A percentile compares a stretch with the other conserved stretches of the same genome.
phyloP scores from a whole-genome alignment of 30 jellyfish, hydroid and myxozoan genomes.

The Chironex yamaguchii region DNA sequence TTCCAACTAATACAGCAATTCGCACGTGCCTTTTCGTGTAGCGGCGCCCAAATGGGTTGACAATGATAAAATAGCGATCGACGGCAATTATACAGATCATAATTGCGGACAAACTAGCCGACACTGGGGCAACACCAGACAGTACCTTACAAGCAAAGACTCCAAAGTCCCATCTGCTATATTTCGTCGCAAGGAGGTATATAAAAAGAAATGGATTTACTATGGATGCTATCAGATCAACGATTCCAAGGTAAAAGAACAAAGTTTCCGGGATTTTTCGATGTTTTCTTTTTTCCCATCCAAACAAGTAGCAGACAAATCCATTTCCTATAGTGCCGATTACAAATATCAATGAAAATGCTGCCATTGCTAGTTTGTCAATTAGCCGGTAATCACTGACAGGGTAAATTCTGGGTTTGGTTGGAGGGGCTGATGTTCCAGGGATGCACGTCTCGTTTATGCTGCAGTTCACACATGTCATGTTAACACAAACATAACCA shows the following conservation, averaged over 20 bases:
- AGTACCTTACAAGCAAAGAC: slow-evolving; percentile 51
- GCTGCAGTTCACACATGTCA: no score
- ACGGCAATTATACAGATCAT: slow-evolving; percentile 39
- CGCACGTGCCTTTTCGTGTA: slow-evolving; percentile 11
- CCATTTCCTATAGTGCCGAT: slow-evolving; percentile 66
- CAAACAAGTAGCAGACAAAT: slow-evolving; percentile 66
- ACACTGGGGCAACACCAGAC: slow-evolving; percentile 39
- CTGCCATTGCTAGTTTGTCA: slow-evolving; percentile 6
- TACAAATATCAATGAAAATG: slow-evolving; percentile 37
- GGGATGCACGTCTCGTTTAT: no score
- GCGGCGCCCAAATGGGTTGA: slow-evolving; percentile 43
- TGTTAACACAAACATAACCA: no score
- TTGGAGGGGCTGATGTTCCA: no score
- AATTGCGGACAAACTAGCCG: slow-evolving; percentile 56
- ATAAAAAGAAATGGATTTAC: slow-evolving; percentile 58
- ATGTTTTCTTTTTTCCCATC: slow-evolving; percentile 13
- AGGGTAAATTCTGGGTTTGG: no score
- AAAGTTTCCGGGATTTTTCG: slow-evolving; percentile 60
- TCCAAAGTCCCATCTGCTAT: slow-evolving; percentile 76
- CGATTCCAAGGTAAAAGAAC: slow-evolving; percentile 48
- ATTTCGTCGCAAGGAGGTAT: slow-evolving; percentile 51
- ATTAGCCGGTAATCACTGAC: background rate
- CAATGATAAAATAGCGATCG: slow-evolving; percentile 66
- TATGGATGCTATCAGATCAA: slow-evolving; percentile 66
- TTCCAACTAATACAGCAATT: background rate